These are phyloP conservation scores for Neosilurus mollespiculum DNA, from an alignment of 2,797 vertebrate genomes.

Conservation along the genomic window DNA sequence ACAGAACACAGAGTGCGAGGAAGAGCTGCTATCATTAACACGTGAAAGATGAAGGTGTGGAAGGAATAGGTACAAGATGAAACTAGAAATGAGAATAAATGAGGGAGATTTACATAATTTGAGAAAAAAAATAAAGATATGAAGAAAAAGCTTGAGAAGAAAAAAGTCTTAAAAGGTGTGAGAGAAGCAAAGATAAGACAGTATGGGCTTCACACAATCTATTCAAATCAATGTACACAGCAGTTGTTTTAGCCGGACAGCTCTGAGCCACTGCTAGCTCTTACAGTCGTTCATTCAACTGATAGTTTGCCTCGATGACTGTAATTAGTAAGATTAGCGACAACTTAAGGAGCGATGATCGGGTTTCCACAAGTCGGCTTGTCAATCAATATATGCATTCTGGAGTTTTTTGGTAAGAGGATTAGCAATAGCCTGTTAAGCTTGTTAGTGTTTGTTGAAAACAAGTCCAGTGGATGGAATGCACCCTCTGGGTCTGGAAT, in stretches of 20 bases:
- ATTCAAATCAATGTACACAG: constrained; percentile 43
- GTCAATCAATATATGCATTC: constrained; percentile 38
- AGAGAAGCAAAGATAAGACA: neutral
- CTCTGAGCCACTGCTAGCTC: constrained; percentile 47
- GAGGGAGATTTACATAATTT: neutral
- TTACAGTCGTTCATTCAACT: constrained; percentile 40
- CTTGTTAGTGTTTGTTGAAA: too few species aligned
- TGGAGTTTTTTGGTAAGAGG: constrained; percentile 30
- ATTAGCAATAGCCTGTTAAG: constrained; percentile 18
- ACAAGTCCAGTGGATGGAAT: too few species aligned
- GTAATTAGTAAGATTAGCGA: constrained; percentile 47
- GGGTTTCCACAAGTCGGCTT: constrained; percentile 37
- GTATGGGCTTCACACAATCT: neutral
- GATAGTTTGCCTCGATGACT: constrained; percentile 42
- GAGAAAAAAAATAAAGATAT: neutral
- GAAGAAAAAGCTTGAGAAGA: neutral
- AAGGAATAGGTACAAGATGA: constrained; percentile 1
- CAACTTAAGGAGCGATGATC: constrained; percentile 47
- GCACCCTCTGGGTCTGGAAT: too few species aligned
- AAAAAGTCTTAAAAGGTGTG: neutral
- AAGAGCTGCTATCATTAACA: constrained; percentile 20
- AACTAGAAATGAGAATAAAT: neutral
- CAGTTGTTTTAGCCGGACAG: constrained; percentile 40
- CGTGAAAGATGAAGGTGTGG: too few species aligned
- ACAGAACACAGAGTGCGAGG: constrained; percentile 1